phyloP scores from a whole-genome alignment of 2,113 vertebrate genomes.

The Paracanthobrama guichenoti region DNA sequence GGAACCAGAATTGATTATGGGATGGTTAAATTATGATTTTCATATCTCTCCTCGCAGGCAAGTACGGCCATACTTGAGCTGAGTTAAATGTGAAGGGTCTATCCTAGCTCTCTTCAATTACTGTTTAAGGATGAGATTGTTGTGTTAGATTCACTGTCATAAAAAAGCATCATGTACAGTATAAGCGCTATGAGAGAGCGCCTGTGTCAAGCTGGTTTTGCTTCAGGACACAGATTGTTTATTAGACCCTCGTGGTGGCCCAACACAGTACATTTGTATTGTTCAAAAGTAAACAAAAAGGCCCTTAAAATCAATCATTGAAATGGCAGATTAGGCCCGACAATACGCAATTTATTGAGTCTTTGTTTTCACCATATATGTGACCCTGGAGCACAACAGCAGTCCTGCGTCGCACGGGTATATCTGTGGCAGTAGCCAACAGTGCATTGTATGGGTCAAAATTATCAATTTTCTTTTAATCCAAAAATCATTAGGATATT shows the following conservation, averaged over 20 bases:
- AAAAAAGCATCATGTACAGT: background rate
- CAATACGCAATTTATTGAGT: background rate
- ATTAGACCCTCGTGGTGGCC: background rate
- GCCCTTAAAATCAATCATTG: background rate
- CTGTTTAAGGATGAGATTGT: background rate
- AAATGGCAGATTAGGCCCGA: background rate
- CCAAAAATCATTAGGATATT: too few relatives aligned
- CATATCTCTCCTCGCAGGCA: background rate
- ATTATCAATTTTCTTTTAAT: too few relatives aligned
- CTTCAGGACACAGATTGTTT: background rate
- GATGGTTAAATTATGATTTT: slow-evolving; percentile 12
- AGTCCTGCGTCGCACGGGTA: too few relatives aligned
- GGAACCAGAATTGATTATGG: slow-evolving; percentile 7
- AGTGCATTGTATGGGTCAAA: too few relatives aligned
- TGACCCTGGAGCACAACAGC: too few relatives aligned
- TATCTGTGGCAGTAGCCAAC: too few relatives aligned
- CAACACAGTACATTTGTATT: background rate
- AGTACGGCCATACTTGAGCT: background rate
- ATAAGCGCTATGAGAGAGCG: background rate
- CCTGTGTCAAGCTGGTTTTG: background rate
- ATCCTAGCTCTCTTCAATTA: background rate
- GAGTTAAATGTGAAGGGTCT: background rate
- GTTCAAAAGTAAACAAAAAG: background rate
- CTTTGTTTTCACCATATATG: background rate
- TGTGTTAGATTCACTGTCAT: background rate